Conservation (phyloP, 2,888 invertebrate genomes). For the Drosophila antonietae region DNA sequence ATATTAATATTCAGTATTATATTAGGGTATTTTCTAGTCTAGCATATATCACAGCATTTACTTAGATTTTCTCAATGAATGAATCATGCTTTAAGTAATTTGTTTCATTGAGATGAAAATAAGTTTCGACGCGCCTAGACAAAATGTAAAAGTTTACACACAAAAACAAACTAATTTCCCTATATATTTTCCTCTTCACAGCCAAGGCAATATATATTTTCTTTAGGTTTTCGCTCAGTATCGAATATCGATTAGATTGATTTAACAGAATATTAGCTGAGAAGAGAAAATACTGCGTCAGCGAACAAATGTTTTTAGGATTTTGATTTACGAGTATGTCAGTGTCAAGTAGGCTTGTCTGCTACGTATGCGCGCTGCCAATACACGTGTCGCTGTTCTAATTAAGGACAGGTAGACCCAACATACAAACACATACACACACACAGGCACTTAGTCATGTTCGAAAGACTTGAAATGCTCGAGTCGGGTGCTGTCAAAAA, state of each 20-base stretch:
- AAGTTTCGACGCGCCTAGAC: not conserved
- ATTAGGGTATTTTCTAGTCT: not conserved
- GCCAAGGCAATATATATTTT: not conserved
- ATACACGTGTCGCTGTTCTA: slow-evolving; percentile 44
- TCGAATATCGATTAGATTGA: slow-evolving; percentile 3
- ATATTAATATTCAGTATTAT: too few relatives aligned
- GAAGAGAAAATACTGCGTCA: slow-evolving; percentile 42
- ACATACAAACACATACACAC: not conserved
- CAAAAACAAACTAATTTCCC: not conserved
- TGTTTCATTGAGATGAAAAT: not conserved
- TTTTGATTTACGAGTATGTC: slow-evolving; percentile 52
- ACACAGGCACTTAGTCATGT: slow-evolving; percentile 56
- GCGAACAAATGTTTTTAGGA: slow-evolving; percentile 19
- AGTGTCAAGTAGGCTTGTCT: slow-evolving; percentile 31
- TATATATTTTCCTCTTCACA: not conserved
- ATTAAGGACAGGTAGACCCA: slow-evolving; percentile 51
- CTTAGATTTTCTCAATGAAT: not conserved
- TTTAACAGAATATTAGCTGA: not conserved
- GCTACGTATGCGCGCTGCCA: not conserved
- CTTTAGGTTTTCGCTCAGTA: not conserved
- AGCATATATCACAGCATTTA: not conserved
- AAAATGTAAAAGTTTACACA: not conserved
- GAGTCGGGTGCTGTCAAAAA: slow-evolving; percentile 43
- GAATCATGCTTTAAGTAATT: slow-evolving; percentile 1
- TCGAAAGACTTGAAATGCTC: slow-evolving; percentile 29